Percentiles rank a stretch among this genome's conserved stretches.
Evolutionary conservation across 2,113 vertebrate genomes (phyloP).

Genomic region (Trinectes maculatus): DNA sequence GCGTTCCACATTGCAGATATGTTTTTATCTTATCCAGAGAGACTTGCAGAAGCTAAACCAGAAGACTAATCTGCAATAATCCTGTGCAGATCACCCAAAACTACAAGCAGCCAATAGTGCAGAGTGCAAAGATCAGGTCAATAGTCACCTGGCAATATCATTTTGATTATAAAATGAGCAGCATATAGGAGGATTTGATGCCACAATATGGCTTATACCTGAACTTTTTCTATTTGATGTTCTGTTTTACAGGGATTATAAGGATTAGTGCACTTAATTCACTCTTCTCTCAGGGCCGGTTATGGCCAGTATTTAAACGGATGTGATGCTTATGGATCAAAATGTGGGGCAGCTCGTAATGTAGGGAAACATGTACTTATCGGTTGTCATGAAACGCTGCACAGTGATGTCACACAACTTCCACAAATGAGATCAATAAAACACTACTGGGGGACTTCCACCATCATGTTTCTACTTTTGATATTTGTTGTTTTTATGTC

Average conservation of each 20-base stretch:
- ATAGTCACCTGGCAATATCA: constrained; percentile 35
- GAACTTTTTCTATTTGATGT: constrained; percentile 46
- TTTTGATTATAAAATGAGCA: constrained; percentile 30
- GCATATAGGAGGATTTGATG: constrained; percentile 33
- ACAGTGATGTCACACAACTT: constrained; percentile 1
- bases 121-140: constrained; percentile 33
- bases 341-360: constrained; percentile 68
- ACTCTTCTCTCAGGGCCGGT: constrained; percentile 53
- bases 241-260: constrained; percentile 52
- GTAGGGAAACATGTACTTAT: constrained; percentile 55
- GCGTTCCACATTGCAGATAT: constrained; percentile 19
- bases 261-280: constrained; percentile 73
- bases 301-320: constrained; percentile 61
- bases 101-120: constrained; percentile 44
- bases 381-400: constrained; percentile 23
- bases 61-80: constrained; percentile 63
- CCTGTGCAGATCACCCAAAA: constrained; percentile 43
- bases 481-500: constrained; percentile 33
- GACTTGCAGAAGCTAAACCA: constrained; percentile 19
- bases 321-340: constrained; percentile 64
- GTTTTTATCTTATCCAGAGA: constrained; percentile 48
- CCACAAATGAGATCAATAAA: constrained; percentile 5
- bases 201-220: constrained; percentile 43
- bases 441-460: constrained; percentile 3
- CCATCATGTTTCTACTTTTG: background rate